Conservation (phyloP, 2,113 vertebrate species). For the Merops nubicus region DNA sequence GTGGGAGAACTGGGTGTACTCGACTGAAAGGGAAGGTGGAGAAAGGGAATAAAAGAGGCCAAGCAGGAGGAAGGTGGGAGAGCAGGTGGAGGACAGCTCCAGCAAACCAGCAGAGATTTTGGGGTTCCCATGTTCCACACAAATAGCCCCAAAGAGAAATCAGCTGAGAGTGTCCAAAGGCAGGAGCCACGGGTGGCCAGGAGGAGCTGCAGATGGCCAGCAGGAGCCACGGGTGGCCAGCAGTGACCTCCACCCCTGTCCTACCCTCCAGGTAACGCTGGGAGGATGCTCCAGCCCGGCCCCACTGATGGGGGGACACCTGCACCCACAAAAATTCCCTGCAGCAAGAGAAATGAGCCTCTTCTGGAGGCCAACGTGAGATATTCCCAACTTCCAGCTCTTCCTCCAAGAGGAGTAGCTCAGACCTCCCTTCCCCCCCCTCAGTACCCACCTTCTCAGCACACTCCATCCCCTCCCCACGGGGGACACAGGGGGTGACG, state of each 20-base stretch:
- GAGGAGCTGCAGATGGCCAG: too few relatives aligned
- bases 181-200: not conserved
- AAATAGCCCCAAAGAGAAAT: not conserved
- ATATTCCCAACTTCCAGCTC: not conserved
- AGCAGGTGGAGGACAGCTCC: not conserved
- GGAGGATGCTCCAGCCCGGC: not conserved
- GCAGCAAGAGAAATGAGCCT: not conserved
- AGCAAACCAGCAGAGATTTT: not conserved
- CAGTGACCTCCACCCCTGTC: not conserved
- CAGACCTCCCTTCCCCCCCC: accelerated
- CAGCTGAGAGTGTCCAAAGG: not conserved
- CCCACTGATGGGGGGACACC: not conserved
- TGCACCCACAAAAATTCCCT: accelerated
- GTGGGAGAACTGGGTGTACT: not conserved
- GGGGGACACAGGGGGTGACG: too few relatives aligned
- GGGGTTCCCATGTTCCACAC: not conserved
- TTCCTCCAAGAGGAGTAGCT: not conserved
- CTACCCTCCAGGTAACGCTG: too few relatives aligned
- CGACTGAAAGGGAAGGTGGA: not conserved
- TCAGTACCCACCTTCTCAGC: accelerated
- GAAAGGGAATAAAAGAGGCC: not conserved
- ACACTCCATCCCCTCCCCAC: accelerated
- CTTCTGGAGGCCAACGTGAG: accelerated
- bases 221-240: not conserved
- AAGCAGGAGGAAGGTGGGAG: not conserved